Conservation (phyloP, 1,140 invertebrate genomes). For the Cryptotermes secundus region DNA sequence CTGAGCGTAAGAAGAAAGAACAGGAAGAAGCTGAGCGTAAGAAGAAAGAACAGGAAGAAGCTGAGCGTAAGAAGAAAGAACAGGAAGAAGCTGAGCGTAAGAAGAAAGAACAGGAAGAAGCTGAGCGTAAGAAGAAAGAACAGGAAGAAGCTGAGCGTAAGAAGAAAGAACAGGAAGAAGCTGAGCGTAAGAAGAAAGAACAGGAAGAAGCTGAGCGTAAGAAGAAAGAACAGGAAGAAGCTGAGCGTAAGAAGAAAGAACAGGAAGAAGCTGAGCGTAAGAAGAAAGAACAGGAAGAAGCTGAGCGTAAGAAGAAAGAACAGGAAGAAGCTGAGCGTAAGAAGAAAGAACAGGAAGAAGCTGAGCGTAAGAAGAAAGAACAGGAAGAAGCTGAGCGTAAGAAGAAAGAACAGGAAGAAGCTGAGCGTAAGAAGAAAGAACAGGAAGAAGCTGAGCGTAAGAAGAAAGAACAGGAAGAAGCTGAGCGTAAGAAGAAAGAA, state of each 20-base stretch:
- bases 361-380: background rate
- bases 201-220: background rate
- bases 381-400: slow-evolving; percentile 38
- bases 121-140: background rate
- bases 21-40: background rate
- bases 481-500: background rate
- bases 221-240: too few relatives aligned
- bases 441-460: background rate
- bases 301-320: background rate
- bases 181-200: background rate
- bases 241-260: background rate
- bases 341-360: slow-evolving; percentile 27
- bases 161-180: background rate
- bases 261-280: background rate
- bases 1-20: background rate
- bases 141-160: too few relatives aligned
- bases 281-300: background rate
- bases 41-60: slow-evolving; percentile 27
- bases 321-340: background rate
- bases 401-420: slow-evolving; percentile 39
- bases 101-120: slow-evolving; percentile 23
- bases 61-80: slow-evolving; percentile 23
- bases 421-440: background rate
- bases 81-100: background rate
- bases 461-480: slow-evolving; percentile 32